A percentile compares a stretch with the other conserved stretches of the same genome.
Conservation (phyloP, 2,888 invertebrate genomes). For the Drosophila kambysellisi region DNA sequence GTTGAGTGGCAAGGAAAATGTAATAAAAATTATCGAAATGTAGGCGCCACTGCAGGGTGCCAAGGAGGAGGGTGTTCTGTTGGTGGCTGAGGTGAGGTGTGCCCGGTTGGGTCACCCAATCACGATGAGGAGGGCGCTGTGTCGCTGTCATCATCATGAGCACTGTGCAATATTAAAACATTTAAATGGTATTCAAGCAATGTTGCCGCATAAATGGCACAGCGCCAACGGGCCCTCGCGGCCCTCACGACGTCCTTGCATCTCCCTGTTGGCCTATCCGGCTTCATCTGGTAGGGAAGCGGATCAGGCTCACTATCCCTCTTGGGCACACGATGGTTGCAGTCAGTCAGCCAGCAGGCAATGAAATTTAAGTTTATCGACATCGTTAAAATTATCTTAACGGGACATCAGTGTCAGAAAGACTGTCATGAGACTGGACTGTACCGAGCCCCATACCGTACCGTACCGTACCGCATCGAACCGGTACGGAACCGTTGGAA, state of each 20-base stretch:
- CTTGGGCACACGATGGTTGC: conserved; percentile 4
- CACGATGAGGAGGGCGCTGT: conserved; percentile 8
- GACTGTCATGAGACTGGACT: conserved; percentile 6
- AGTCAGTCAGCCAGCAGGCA: conserved; percentile 60
- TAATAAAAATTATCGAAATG: conserved; percentile 67
- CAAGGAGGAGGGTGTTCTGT: not conserved
- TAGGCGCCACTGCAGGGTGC: conserved; percentile 20
- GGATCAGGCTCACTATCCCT: conserved; percentile 12
- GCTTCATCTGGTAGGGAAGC: conserved; percentile 12
- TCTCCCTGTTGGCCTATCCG: not conserved
- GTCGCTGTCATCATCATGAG: conserved; percentile 44
- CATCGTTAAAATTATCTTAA: conserved; percentile 80
- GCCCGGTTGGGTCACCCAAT: conserved; percentile 22
- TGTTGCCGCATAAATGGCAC: conserved; percentile 56
- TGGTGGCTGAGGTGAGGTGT: not conserved
- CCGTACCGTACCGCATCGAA: conserved; percentile 1
- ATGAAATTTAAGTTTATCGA: conserved; percentile 81
- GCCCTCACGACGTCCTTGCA: not conserved
- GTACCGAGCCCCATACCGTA: not conserved
- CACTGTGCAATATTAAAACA: conserved; percentile 64
- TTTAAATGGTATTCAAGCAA: conserved; percentile 64
- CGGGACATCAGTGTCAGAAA: conserved; percentile 68
- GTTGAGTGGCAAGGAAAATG: conserved; percentile 33
- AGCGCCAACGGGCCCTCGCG: conserved; percentile 22
- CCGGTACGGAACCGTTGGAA: not conserved